Percentiles rank a stretch among this genome's conserved stretches.
Evolutionary conservation across 2,797 vertebrate species (phyloP).

Genomic region (Acestrorhynchus altus): DNA sequence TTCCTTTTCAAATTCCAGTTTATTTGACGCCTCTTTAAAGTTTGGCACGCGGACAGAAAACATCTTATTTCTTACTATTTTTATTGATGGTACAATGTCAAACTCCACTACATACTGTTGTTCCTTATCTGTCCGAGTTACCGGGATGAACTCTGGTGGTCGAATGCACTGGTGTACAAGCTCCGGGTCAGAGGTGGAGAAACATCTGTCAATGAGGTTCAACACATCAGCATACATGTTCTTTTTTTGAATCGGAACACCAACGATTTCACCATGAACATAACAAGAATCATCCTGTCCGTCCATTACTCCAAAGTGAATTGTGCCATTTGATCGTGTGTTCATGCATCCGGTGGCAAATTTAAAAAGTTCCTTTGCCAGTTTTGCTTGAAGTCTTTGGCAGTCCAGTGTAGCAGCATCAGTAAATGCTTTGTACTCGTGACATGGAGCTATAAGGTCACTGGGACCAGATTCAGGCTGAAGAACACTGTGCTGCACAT

Average conservation of each 20-base stretch:
- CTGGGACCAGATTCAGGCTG: constrained; percentile 81
- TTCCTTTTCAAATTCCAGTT: constrained; percentile 73
- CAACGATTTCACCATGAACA: constrained; percentile 81
- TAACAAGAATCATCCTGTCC: constrained; percentile 67
- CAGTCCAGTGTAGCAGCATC: constrained; percentile 71
- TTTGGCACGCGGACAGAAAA: constrained; percentile 80
- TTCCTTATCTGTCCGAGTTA: constrained; percentile 71
- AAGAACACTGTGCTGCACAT: constrained; percentile 80
- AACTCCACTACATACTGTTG: constrained; percentile 82
- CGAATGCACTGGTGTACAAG: constrained; percentile 78
- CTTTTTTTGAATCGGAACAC: constrained; percentile 73
- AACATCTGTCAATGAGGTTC: constrained; percentile 78
- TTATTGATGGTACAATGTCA: constrained; percentile 77
- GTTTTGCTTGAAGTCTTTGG: constrained; percentile 78
- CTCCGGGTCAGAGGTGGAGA: constrained; percentile 63
- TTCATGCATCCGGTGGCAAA: constrained; percentile 87
- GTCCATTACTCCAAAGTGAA: constrained; percentile 87
- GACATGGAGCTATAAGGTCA: constrained; percentile 80
- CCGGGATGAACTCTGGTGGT: constrained; percentile 82
- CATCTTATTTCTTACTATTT: constrained; percentile 68
- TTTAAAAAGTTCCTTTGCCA: constrained; percentile 81
- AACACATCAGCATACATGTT: constrained; percentile 80
- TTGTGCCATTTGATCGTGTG: constrained; percentile 84
- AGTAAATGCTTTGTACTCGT: constrained; percentile 84
- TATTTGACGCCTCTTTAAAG: constrained; percentile 74